Percentiles rank a stretch among this genome's conserved stretches.
phyloP scores from a whole-genome alignment of 2,888 invertebrate species.

The Caenorhabditis becei region DNA sequence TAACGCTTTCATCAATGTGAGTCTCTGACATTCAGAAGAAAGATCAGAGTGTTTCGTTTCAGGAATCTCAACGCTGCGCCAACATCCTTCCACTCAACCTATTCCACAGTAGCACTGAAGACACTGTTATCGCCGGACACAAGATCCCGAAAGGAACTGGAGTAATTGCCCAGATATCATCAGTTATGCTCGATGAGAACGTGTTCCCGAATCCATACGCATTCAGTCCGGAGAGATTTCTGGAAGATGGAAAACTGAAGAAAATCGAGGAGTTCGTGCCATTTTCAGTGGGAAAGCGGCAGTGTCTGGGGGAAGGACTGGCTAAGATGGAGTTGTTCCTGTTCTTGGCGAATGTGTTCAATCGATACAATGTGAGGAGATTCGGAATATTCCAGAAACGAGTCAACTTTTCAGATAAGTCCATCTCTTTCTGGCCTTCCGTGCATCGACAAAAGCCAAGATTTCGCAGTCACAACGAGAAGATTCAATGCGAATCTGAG shows the following conservation, averaged over 20 bases:
- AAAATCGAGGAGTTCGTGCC: constrained; percentile 60
- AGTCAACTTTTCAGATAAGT: constrained; percentile 8
- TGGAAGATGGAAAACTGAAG: constrained; percentile 69
- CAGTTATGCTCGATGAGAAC: constrained; percentile 54
- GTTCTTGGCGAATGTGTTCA: constrained; percentile 63
- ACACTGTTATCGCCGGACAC: constrained; percentile 41
- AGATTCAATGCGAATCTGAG: constrained; percentile 19
- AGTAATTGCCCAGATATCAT: constrained; percentile 55
- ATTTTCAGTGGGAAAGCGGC: constrained; percentile 62
- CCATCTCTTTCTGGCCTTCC: constrained; percentile 22
- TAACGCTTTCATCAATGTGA: constrained; percentile 66
- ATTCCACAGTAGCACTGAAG: constrained; percentile 38
- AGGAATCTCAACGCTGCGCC: constrained; percentile 58
- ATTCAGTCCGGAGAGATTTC: constrained; percentile 58
- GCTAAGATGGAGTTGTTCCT: constrained; percentile 67
- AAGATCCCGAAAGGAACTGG: constrained; percentile 46
- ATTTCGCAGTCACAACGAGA: constrained; percentile 10
- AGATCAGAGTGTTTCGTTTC: background rate
- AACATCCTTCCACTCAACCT: constrained; percentile 58
- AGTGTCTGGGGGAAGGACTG: constrained; percentile 50
- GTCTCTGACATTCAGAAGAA: background rate
- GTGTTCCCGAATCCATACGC: constrained; percentile 47
- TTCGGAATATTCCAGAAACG: too few relatives aligned
- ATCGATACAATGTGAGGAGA: constrained; percentile 53
- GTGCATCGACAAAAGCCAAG: constrained; percentile 25